Percentiles rank a stretch among this genome's conserved stretches.
Conservation (phyloP, 2,113 vertebrate species). For the Canis aureus region DNA sequence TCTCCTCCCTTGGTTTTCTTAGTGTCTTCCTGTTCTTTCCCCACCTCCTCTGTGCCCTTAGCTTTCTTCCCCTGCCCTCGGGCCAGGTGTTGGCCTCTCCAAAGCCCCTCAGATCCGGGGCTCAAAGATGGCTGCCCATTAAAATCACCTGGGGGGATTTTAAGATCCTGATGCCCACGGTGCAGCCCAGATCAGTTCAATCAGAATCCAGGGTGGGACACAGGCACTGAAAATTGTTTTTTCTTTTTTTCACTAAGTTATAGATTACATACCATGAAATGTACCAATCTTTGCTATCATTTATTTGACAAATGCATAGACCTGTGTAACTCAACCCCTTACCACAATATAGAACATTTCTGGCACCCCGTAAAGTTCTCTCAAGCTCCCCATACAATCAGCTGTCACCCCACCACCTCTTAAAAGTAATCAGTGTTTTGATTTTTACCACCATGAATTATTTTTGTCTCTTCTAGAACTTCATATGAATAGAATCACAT, state of each 20-base stretch:
- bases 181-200: neutral
- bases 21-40: neutral
- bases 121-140: neutral
- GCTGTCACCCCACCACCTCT: neutral
- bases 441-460: slow-evolving; percentile 2
- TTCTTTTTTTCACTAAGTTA: neutral
- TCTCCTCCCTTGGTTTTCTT: neutral
- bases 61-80: neutral
- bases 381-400: neutral
- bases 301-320: neutral
- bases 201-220: neutral
- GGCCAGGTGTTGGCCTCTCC: neutral
- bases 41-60: neutral
- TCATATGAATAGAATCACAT: neutral
- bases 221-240: neutral
- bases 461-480: neutral
- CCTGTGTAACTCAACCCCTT: neutral
- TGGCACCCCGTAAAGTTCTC: neutral
- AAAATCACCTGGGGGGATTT: slow-evolving; percentile 32
- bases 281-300: neutral
- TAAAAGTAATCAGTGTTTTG: neutral
- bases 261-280: neutral
- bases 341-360: neutral
- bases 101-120: neutral
- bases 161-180: neutral